phyloP scores from a whole-genome alignment of 2,888 invertebrate species.

The Lampropteryx suffumata region DNA sequence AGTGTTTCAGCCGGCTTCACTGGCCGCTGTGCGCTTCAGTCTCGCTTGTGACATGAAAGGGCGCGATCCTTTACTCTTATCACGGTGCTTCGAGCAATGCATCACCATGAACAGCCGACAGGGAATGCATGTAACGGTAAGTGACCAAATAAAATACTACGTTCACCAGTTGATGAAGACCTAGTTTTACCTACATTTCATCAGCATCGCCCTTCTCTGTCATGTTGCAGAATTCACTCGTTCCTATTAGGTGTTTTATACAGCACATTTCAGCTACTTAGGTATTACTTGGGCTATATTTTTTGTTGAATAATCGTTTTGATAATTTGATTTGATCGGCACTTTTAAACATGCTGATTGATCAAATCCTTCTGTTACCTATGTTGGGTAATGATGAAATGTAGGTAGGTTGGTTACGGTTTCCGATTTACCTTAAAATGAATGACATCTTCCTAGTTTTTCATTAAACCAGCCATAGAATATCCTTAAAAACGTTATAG shows the following conservation, averaged over 20 bases:
- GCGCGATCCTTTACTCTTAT: conserved; percentile 77
- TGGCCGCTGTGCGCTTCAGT: conserved; percentile 65
- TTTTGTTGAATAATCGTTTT: no score
- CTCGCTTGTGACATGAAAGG: conserved; percentile 83
- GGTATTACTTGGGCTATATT: no score
- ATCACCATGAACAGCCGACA: conserved; percentile 86
- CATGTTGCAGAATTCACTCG: conserved; percentile 20
- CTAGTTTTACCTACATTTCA: neutral
- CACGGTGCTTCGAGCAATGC: conserved; percentile 87
- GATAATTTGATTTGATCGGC: no score
- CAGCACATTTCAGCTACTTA: no score
- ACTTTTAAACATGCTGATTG: no score
- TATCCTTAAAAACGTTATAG: no score
- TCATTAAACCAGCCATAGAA: no score
- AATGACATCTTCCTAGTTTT: no score
- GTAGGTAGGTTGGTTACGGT: no score
- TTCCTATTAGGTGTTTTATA: conserved; percentile 7
- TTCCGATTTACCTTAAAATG: no score
- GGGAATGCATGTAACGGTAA: conserved; percentile 82
- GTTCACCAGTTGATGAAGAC: neutral
- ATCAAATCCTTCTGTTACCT: no score
- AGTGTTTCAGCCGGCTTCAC: conserved; percentile 69
- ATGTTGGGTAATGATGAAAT: no score
- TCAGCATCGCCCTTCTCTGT: neutral
- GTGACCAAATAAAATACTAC: conserved; percentile 36